Conservation (phyloP, 2,797 vertebrate species). For the Malacoraja senta region DNA sequence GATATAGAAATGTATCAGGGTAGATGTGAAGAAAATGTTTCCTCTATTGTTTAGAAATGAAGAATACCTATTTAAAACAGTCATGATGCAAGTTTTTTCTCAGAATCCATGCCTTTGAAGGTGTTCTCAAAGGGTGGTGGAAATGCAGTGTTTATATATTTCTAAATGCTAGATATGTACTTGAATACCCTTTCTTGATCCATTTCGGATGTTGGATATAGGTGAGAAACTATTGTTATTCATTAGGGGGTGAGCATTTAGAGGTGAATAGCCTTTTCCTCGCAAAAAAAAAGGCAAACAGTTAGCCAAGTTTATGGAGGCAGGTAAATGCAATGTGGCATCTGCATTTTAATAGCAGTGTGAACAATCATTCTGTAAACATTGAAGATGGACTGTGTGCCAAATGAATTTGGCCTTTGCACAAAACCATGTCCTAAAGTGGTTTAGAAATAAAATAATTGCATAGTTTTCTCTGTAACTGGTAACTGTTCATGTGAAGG, state of each 20-base stretch:
- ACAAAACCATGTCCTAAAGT: not conserved
- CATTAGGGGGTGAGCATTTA: not conserved
- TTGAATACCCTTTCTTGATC: not conserved
- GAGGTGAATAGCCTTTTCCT: not conserved
- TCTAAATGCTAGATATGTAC: too few species aligned
- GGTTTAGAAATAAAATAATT: not conserved
- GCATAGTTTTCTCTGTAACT: not conserved
- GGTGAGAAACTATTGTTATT: not conserved
- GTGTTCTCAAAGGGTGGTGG: too few species aligned
- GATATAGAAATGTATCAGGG: too few species aligned
- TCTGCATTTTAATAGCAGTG: not conserved
- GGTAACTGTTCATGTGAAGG: constrained; percentile 30
- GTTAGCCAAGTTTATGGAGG: too few species aligned
- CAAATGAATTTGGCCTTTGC: not conserved
- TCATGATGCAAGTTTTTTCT: too few species aligned
- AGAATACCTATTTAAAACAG: too few species aligned
- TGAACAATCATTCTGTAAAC: not conserved
- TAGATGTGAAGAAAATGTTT: too few species aligned
- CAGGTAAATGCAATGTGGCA: not conserved
- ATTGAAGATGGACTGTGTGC: not conserved
- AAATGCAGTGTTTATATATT: too few species aligned
- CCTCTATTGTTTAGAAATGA: too few species aligned
- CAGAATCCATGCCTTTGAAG: too few species aligned
- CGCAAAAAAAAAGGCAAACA: not conserved
- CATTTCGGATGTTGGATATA: not conserved